Conservation (phyloP, 2,797 vertebrate species). For the Etheostoma perlongum region DNA sequence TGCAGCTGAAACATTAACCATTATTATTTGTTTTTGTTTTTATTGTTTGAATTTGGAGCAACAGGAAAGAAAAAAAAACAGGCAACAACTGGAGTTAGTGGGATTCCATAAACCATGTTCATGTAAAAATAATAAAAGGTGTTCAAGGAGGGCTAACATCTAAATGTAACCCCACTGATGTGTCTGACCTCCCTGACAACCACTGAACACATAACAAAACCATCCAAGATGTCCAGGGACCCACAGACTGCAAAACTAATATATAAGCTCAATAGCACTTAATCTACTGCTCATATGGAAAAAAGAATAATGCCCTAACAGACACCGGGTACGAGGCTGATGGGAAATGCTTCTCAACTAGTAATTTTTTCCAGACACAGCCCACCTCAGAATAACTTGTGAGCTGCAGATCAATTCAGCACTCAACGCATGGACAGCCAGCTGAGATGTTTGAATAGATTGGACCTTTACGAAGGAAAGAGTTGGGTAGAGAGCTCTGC, state of each 20-base stretch:
- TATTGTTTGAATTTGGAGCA: too few relatives aligned
- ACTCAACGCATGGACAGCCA: constrained; percentile 51
- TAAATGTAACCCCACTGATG: neutral
- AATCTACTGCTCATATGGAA: constrained; percentile 26
- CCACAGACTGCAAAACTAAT: constrained; percentile 30
- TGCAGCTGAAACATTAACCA: constrained; percentile 16
- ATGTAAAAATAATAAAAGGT: too few relatives aligned
- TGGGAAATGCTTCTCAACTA: constrained; percentile 53
- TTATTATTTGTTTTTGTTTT: neutral
- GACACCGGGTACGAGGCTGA: constrained; percentile 26
- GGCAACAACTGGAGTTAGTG: too few relatives aligned
- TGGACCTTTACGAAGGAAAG: constrained; percentile 33
- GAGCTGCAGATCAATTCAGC: constrained; percentile 53
- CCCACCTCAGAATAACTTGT: constrained; percentile 42
- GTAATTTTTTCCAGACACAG: constrained; percentile 48
- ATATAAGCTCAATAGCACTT: constrained; percentile 17
- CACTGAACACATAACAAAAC: too few relatives aligned
- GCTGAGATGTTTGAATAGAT: constrained; percentile 46
- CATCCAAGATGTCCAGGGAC: neutral
- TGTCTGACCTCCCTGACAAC: neutral
- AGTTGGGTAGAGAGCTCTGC: too few relatives aligned
- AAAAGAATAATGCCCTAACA: constrained; percentile 24
- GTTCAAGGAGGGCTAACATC: neutral
- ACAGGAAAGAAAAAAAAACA: too few relatives aligned
- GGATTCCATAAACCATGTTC: too few relatives aligned